Evolutionary conservation across 1,140 invertebrate genomes (phyloP), one percentile per base, ranked within the genome.

Genomic region (Conus ventricosus): DNA sequence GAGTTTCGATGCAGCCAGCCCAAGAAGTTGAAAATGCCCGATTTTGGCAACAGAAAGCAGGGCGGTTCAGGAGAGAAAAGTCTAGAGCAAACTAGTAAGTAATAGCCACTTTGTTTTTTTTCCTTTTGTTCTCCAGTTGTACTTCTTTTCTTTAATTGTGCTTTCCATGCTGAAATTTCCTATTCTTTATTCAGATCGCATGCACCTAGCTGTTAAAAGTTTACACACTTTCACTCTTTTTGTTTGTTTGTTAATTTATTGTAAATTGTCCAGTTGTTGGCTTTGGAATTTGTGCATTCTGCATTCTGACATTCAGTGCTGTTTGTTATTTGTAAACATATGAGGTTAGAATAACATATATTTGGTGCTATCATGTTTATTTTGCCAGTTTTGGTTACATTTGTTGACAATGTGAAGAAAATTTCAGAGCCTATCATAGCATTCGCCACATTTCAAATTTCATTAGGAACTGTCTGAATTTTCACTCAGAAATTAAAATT

Each of bases 51-150:
- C 85, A 80, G 84, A 85, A 85, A 85, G 84, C 63, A 75, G 71
- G 84, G 67, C 27, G 63, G 55, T 85, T 85, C 27, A 67, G 71
- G 54, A 87, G 85, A 87, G 85, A 87, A 80, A 87, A 78, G 85
- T 85, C 84, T 85, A 85, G 84, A 85, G n/a, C 84, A 87, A 87
- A 78, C 51, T 87, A 87, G 85, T 87, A 87, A 87, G 85, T 87
- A 87, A 87, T 87, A 87, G 85, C 85, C 85, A 87, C 85, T 87
- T 87, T 87, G 51, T 39, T 39, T 39, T 39, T 39, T 87, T 78
- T 80, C 57, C 71, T 67, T 85, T 85, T 85, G 60, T 87, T 87
- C 51, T 75, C 75, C 75, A 57, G n/a, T 76, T 76, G 71, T 85
- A 63, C 27, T 63, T 84, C 17, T 75, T 75, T 75, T 27, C 63